Evolutionary conservation across 1,140 invertebrate species (phyloP).

Genomic region (Hyles euphorbiae): DNA sequence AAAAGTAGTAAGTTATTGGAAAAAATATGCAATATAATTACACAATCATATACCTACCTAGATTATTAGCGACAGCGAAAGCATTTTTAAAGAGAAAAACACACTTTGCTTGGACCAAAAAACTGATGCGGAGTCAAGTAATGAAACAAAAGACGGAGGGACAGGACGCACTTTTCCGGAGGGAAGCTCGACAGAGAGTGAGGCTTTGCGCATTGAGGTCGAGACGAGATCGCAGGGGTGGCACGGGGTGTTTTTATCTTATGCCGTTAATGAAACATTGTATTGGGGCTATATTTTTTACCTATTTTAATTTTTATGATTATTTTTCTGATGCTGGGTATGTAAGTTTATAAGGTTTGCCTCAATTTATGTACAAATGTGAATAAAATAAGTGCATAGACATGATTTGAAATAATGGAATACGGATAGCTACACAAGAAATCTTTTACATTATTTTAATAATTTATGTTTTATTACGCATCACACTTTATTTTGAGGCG

Average conservation of each 20-base stretch:
- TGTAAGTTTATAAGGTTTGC: too few species aligned
- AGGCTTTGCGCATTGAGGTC: constrained; percentile 52
- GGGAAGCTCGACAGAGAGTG: constrained; percentile 47
- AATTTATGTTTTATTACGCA: not conserved
- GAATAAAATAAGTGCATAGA: too few species aligned
- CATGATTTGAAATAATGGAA: too few species aligned
- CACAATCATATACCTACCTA: constrained; percentile 7
- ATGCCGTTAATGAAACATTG: too few species aligned
- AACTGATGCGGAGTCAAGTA: constrained; percentile 19
- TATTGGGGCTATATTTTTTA: too few species aligned
- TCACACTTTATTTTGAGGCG: not conserved
- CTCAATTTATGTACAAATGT: too few species aligned
- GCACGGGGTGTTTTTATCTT: constrained; percentile 9
- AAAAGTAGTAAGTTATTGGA: too few species aligned
- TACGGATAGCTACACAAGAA: too few species aligned
- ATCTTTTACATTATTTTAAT: not conserved
- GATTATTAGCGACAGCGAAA: not conserved
- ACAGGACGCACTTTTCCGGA: constrained; percentile 34
- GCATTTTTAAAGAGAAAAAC: constrained; percentile 30
- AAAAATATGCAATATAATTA: too few species aligned
- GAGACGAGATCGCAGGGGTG: constrained; percentile 44
- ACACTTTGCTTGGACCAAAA: constrained; percentile 45
- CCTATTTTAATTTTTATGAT: too few species aligned
- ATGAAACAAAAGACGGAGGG: constrained; percentile 28
- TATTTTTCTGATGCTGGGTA: too few species aligned